Percentiles rank a stretch among this genome's conserved stretches.
phyloP scores from a whole-genome alignment of 2,113 vertebrate species.

The Apistogramma diplotaenia region DNA sequence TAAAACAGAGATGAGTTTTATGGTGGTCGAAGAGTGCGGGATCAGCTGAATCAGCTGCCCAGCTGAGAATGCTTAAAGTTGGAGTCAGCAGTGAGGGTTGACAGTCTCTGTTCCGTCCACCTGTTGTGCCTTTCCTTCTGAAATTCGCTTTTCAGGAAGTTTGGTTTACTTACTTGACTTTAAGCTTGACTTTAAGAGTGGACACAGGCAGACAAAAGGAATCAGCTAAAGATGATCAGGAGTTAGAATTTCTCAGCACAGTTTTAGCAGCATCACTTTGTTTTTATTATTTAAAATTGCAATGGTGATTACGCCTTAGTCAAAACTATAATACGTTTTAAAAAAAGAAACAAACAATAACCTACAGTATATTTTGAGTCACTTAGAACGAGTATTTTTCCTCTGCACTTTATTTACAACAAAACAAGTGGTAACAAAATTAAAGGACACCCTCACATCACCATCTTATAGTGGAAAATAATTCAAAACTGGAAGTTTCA shows the following conservation, averaged over 20 bases:
- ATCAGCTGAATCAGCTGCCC: slow-evolving; percentile 44
- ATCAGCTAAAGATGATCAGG: background rate
- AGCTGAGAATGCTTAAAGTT: slow-evolving; percentile 35
- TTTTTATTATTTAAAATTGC: background rate
- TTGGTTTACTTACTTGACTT: background rate
- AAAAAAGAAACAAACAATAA: background rate
- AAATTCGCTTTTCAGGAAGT: background rate
- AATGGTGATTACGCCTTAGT: background rate
- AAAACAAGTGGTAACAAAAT: background rate
- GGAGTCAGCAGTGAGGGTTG: slow-evolving; percentile 20
- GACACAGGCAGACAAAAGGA: background rate
- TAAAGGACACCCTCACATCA: background rate
- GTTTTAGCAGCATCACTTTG: background rate
- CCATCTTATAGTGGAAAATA: background rate
- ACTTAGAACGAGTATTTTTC: background rate
- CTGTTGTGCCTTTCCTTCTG: background rate
- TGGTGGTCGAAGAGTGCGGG: background rate
- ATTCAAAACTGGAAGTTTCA: background rate
- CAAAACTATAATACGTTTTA: background rate
- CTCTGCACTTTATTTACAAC: background rate
- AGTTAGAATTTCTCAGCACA: background rate
- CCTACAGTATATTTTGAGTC: background rate
- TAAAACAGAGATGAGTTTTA: slow-evolving; percentile 47
- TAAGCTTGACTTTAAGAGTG: accelerated
- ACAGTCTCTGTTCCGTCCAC: background rate